A percentile compares a stretch with the other conserved stretches of the same genome.
These are phyloP conservation scores for Corythucha ciliata DNA, from an alignment of 2,888 invertebrate genomes.

Conservation along the genomic window DNA sequence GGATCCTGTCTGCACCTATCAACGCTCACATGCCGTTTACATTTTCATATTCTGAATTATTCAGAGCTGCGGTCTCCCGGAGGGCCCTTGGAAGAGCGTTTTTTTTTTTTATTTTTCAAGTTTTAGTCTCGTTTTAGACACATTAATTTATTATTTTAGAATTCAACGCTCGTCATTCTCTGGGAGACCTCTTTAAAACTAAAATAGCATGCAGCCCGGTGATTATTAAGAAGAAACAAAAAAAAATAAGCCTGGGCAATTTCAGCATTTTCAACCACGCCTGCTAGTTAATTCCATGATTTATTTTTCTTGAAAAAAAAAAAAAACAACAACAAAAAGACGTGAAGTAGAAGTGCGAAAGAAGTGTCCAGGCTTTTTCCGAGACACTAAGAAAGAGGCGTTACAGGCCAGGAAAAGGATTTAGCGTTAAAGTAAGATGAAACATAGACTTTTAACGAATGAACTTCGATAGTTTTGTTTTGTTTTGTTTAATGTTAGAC, in stretches of 20 bases:
- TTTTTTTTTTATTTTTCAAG: too few species aligned
- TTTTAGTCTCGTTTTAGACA: too few species aligned
- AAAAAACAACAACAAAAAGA: background rate
- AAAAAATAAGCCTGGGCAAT: slow-evolving; percentile 26
- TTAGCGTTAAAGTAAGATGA: slow-evolving; percentile 6
- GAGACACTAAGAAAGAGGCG: slow-evolving; percentile 27
- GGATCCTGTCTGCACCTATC: too few species aligned
- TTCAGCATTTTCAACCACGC: too few species aligned
- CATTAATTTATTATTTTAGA: too few species aligned
- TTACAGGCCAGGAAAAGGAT: slow-evolving; percentile 29
- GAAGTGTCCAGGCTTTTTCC: slow-evolving; percentile 27
- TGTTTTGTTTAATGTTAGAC: slow-evolving; percentile 21
- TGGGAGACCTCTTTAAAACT: background rate
- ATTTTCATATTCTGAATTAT: too few species aligned
- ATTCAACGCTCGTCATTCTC: too few species aligned
- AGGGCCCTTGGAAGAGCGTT: too few species aligned
- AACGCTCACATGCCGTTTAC: too few species aligned
- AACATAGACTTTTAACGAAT: slow-evolving; percentile 9
- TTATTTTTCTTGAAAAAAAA: slow-evolving; percentile 10
- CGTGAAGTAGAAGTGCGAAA: background rate
- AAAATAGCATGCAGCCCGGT: background rate
- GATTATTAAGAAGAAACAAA: background rate
- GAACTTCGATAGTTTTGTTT: slow-evolving; percentile 14
- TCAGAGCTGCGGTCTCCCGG: too few species aligned
- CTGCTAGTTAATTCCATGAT: too few species aligned